phyloP scores from a whole-genome alignment of 2,797 vertebrate genomes.

The Channa striata region DNA sequence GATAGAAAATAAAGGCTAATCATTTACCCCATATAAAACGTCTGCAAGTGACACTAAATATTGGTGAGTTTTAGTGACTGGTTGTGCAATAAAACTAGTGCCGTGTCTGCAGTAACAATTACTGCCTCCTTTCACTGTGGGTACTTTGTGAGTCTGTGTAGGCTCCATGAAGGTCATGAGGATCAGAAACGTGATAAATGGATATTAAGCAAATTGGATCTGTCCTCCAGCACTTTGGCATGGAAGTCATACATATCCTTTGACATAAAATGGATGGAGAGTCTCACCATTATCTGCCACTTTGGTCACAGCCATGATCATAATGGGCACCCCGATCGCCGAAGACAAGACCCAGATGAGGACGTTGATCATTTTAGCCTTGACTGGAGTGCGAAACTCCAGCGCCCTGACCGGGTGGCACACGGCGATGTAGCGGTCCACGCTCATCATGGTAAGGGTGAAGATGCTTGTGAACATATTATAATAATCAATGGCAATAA shows the following conservation, averaged over 20 bases:
- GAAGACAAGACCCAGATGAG: constrained; percentile 95
- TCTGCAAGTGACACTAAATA: too few relatives aligned
- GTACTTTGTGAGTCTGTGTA: too few relatives aligned
- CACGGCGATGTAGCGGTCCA: constrained; percentile 94
- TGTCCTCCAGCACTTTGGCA: neutral
- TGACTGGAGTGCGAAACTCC: constrained; percentile 91
- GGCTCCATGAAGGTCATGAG: too few relatives aligned
- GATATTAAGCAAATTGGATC: too few relatives aligned
- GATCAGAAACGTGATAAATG: too few relatives aligned
- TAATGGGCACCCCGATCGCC: constrained; percentile 91
- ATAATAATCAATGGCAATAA: constrained; percentile 96
- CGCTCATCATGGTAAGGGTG: constrained; percentile 97
- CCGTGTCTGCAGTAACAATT: too few relatives aligned
- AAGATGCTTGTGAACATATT: constrained; percentile 99
- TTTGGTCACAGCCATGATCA: constrained; percentile 93
- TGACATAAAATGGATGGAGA: neutral
- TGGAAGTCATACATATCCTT: neutral
- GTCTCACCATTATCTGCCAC: constrained; percentile 84
- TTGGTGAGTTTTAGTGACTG: too few relatives aligned
- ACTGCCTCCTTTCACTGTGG: too few relatives aligned
- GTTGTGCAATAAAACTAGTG: too few relatives aligned
- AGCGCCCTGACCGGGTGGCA: constrained; percentile 93
- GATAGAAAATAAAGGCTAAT: too few relatives aligned
- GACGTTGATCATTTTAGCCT: constrained; percentile 95
- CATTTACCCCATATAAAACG: too few relatives aligned